Evolutionary conservation across 2,113 vertebrate species (phyloP).

Genomic region (Oplegnathus fasciatus): DNA sequence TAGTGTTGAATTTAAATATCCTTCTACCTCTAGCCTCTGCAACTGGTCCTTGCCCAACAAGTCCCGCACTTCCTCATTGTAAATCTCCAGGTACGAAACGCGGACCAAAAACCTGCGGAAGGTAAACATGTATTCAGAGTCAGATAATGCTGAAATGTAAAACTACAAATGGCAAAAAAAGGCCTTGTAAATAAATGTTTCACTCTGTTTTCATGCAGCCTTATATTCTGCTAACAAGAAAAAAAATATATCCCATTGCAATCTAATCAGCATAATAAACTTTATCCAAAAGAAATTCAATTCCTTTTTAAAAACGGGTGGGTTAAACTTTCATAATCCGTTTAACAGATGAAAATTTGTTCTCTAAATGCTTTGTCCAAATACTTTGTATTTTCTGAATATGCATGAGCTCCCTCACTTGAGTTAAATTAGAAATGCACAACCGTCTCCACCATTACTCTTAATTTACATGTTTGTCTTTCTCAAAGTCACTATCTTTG

Average conservation of each 20-base stretch:
- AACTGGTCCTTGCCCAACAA: constrained; percentile 97
- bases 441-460: background rate
- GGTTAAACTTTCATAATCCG: no score
- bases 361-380: background rate
- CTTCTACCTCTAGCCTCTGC: constrained; percentile 94
- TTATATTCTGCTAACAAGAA: background rate
- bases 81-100: constrained; percentile 98
- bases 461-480: background rate
- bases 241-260: no score
- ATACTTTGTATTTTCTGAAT: background rate
- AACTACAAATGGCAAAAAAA: constrained; percentile 6
- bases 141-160: background rate
- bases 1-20: background rate
- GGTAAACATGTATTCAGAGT: constrained; percentile 1
- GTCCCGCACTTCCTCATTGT: constrained; percentile 98
- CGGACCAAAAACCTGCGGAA: constrained; percentile 93
- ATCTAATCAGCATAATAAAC: no score
- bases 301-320: no score
- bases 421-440: background rate
- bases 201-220: background rate
- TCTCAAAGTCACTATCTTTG: background rate
- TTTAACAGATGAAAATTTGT: background rate
- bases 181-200: background rate
- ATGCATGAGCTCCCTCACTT: background rate
- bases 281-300: background rate